Percentiles rank a stretch among this genome's conserved stretches.
These are phyloP conservation scores for Fistularia commersonii DNA, from an alignment of 2,797 vertebrate species.

Conservation along the genomic window DNA sequence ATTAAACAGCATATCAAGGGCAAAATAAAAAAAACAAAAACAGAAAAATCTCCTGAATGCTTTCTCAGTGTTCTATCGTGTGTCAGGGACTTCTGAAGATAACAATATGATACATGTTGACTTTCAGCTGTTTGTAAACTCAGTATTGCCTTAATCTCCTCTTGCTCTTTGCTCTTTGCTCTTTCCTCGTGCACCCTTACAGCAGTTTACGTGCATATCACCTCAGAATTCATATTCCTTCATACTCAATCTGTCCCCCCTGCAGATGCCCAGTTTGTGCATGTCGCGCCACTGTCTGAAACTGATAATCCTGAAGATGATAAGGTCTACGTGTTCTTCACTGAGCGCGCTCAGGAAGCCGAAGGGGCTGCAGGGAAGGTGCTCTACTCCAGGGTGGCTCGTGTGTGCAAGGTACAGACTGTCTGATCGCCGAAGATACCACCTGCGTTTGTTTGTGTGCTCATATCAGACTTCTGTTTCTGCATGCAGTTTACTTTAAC, in stretches of 20 bases:
- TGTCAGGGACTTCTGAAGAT: conserved; percentile 41
- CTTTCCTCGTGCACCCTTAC: background rate
- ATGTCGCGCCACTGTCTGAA: conserved; percentile 79
- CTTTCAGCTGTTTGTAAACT: conserved; percentile 38
- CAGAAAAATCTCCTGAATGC: conserved; percentile 13
- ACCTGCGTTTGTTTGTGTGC: conserved; percentile 24
- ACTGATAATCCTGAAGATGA: conserved; percentile 83
- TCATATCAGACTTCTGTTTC: conserved; percentile 10
- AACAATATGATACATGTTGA: conserved; percentile 40
- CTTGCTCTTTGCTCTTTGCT: conserved; percentile 5
- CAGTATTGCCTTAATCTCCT: conserved; percentile 4
- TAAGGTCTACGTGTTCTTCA: conserved; percentile 84
- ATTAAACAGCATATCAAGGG: too few relatives aligned
- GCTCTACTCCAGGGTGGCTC: conserved; percentile 79
- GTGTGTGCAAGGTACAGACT: conserved; percentile 76
- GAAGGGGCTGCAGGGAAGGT: conserved; percentile 78
- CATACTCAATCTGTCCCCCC: background rate
- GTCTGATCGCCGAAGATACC: conserved; percentile 13
- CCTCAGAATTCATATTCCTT: conserved; percentile 1
- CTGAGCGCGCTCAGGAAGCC: conserved; percentile 80
- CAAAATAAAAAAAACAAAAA: too few relatives aligned
- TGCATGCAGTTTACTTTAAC: conserved; percentile 30
- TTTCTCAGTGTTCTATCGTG: conserved; percentile 31
- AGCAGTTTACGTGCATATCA: conserved; percentile 9
- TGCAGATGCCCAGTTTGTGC: conserved; percentile 80